A percentile compares a stretch with the other conserved stretches of the same genome.
Evolutionary conservation across 2,797 vertebrate genomes (phyloP).

Genomic region (Myoxocephalus aenaeus): DNA sequence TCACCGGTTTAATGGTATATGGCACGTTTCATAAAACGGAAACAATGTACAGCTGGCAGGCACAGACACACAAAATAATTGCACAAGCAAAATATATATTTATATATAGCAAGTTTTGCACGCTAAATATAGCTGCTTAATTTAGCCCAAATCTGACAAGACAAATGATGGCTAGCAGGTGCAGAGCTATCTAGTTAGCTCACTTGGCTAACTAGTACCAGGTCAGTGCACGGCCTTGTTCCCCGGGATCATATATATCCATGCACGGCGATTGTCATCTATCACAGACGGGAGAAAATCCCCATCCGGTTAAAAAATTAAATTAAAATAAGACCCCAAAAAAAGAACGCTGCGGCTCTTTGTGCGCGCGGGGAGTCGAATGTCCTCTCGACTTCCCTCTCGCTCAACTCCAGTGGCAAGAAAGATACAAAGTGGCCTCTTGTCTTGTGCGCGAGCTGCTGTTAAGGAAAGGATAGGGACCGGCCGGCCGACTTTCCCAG

Average conservation of each 20-base stretch:
- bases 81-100: constrained; percentile 1
- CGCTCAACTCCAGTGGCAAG: constrained; percentile 29
- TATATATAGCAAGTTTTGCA: constrained; percentile 23
- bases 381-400: constrained; percentile 53
- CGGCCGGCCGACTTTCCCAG: constrained; percentile 84
- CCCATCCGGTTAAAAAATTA: constrained; percentile 62
- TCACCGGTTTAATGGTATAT: constrained; percentile 58
- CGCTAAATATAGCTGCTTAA: constrained; percentile 31
- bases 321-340: too few species aligned
- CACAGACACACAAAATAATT: constrained; percentile 1
- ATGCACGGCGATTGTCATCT: constrained; percentile 75
- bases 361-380: constrained; percentile 63
- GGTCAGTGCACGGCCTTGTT: constrained; percentile 82
- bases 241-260: constrained; percentile 80
- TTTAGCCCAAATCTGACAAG: constrained; percentile 38
- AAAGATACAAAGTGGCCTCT: constrained; percentile 57
- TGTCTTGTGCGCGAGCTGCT: constrained; percentile 30
- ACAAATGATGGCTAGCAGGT: constrained; percentile 71
- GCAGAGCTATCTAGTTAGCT: constrained; percentile 78
- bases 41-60: constrained; percentile 61
- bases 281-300: constrained; percentile 65
- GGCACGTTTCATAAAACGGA: constrained; percentile 77
- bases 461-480: constrained; percentile 64
- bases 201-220: constrained; percentile 67
- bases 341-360: constrained; percentile 50